phyloP scores from a whole-genome alignment of 2,113 vertebrate species.

The Psettodes erumei region DNA sequence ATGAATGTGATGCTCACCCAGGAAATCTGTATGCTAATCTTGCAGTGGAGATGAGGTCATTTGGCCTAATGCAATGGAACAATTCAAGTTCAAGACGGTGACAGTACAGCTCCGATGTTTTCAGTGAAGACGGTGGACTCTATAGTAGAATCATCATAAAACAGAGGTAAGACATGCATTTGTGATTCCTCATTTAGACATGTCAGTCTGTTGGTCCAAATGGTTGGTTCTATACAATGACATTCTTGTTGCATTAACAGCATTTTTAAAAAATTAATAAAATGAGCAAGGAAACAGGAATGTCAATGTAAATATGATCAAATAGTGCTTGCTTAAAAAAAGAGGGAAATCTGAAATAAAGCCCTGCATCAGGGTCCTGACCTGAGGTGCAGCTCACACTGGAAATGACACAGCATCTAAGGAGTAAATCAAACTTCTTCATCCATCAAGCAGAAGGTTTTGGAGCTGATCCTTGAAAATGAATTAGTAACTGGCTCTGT shows the following conservation, averaged over 20 bases:
- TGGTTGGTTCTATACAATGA: neutral
- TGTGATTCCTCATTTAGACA: neutral
- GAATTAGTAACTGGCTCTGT: neutral
- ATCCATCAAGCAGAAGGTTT: neutral
- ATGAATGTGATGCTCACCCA: slow-evolving; percentile 46
- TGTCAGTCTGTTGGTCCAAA: neutral
- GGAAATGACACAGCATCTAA: neutral
- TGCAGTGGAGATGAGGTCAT: slow-evolving; percentile 45
- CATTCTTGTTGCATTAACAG: no score
- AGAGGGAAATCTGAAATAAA: no score
- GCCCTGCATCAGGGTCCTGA: neutral
- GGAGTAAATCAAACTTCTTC: neutral
- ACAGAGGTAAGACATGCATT: neutral
- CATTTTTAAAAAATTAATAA: no score
- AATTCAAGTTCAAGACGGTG: slow-evolving; percentile 10
- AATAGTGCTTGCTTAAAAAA: no score
- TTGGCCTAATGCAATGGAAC: slow-evolving; percentile 48
- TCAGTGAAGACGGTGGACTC: neutral
- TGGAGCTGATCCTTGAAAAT: neutral
- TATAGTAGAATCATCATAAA: neutral
- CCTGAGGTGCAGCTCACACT: neutral
- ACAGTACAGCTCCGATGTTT: no score
- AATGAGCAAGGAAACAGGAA: no score
- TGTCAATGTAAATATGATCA: no score
- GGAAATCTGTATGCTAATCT: slow-evolving; percentile 48